Percentiles rank a stretch among this genome's conserved stretches.
phyloP scores from a whole-genome alignment of 1,140 invertebrate genomes.

The Aphis craccivora region DNA sequence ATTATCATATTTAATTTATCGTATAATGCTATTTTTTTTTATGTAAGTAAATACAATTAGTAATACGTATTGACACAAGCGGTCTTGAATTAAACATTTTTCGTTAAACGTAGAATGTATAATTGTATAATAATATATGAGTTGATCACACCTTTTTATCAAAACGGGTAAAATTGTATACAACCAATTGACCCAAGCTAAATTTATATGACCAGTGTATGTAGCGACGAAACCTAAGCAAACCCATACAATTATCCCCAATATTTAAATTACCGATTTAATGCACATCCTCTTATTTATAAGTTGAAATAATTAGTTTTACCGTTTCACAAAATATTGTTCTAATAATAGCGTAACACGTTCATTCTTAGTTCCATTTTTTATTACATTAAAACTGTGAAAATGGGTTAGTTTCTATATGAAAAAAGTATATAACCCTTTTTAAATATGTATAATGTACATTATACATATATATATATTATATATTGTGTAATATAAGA shows the following conservation, averaged over 20 bases:
- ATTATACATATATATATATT: too few relatives aligned
- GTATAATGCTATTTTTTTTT: not conserved
- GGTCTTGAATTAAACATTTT: not conserved
- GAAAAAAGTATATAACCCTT: not conserved
- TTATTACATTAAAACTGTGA: not conserved
- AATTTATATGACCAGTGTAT: not conserved
- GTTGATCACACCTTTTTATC: not conserved
- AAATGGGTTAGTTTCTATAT: not conserved
- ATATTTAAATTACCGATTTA: not conserved
- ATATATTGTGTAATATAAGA: not conserved
- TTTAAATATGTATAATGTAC: too few relatives aligned
- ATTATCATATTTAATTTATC: not conserved
- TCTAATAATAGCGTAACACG: not conserved
- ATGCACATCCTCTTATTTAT: not conserved
- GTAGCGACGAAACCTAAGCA: not conserved
- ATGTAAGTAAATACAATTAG: not conserved
- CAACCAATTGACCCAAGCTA: not conserved
- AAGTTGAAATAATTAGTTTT: not conserved
- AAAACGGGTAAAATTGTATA: not conserved
- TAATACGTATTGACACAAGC: not conserved
- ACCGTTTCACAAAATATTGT: not conserved
- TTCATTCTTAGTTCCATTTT: not conserved
- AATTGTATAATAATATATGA: not conserved
- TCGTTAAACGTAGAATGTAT: not conserved
- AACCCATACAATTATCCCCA: not conserved